Evolutionary conservation across 2,797 vertebrate genomes (phyloP).

Genomic region (Hemibagrus guttatus): DNA sequence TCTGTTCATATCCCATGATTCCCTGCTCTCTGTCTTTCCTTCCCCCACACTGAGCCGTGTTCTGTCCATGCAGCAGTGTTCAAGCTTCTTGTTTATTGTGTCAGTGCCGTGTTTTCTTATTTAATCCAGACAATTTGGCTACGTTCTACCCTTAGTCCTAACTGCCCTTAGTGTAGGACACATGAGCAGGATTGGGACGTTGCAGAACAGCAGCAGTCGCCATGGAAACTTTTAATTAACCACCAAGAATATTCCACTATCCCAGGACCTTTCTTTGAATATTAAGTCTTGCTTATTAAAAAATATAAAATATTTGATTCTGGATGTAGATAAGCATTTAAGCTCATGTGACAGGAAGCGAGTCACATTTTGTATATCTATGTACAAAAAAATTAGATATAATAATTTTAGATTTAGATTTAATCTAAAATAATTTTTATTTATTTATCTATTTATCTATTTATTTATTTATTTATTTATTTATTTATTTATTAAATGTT

Average conservation of each 20-base stretch:
- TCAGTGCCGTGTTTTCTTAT: conserved; percentile 37
- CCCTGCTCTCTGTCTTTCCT: not conserved
- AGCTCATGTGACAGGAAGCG: not conserved
- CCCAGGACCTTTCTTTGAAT: not conserved
- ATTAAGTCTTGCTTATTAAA: not conserved
- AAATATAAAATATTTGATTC: not conserved
- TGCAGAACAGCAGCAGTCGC: not conserved
- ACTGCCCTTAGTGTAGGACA: not conserved
- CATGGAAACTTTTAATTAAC: not conserved
- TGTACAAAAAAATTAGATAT: not conserved
- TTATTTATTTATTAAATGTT: too few relatives aligned
- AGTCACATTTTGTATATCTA: not conserved
- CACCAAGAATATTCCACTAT: not conserved
- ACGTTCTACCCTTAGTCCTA: not conserved
- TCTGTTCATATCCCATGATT: conserved; percentile 27
- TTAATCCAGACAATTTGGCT: conserved; percentile 39
- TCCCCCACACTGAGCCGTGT: conserved; percentile 22
- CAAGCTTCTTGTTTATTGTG: conserved; percentile 37
- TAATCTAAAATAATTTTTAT: too few relatives aligned
- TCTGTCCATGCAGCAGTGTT: conserved; percentile 41
- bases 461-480: too few relatives aligned
- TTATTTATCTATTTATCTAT: too few relatives aligned
- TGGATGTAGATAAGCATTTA: not conserved
- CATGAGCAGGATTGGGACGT: not conserved
- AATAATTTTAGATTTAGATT: not conserved